Evolutionary conservation across 2,113 vertebrate genomes (phyloP).

Genomic region (Takifugu flavidus): DNA sequence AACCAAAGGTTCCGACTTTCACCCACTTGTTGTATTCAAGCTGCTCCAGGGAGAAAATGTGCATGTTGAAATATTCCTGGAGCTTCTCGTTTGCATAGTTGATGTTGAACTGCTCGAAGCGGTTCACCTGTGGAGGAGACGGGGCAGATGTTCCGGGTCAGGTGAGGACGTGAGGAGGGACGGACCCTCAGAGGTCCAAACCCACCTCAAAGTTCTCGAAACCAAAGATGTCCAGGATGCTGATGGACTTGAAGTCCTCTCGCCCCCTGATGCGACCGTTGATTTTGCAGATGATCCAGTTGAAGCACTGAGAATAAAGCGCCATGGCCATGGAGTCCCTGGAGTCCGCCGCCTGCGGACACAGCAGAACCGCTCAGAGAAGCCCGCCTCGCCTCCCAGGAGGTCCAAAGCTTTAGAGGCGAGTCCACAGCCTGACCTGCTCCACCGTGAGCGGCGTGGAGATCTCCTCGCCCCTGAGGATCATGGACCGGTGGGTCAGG

Average conservation of each 20-base stretch:
- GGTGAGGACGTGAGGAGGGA: background rate
- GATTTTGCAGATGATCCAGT: constrained; percentile 92
- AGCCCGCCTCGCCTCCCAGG: background rate
- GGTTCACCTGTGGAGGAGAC: constrained; percentile 81
- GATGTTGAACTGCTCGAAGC: constrained; percentile 98
- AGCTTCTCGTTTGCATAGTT: constrained; percentile 99
- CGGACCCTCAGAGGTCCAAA: background rate
- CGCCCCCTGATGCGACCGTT: constrained; percentile 89
- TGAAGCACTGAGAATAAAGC: constrained; percentile 95
- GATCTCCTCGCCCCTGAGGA: constrained; percentile 97
- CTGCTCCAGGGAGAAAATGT: constrained; percentile 98
- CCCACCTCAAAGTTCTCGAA: constrained; percentile 97
- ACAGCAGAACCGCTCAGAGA: background rate
- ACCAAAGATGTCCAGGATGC: constrained; percentile 97
- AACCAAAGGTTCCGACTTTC: background rate
- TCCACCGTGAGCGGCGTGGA: constrained; percentile 92
- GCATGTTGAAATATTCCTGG: constrained; percentile 99
- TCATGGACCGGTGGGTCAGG: constrained; percentile 94
- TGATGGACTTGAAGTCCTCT: constrained; percentile 90
- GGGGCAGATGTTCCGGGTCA: background rate
- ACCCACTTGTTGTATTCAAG: constrained; percentile 94
- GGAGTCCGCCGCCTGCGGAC: constrained; percentile 87
- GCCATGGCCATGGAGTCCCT: constrained; percentile 98
- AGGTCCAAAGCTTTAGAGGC: no score
- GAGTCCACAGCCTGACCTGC: constrained; percentile 75